Conservation (phyloP, 2,797 vertebrate genomes). For the Aselliscus stoliczkanus region DNA sequence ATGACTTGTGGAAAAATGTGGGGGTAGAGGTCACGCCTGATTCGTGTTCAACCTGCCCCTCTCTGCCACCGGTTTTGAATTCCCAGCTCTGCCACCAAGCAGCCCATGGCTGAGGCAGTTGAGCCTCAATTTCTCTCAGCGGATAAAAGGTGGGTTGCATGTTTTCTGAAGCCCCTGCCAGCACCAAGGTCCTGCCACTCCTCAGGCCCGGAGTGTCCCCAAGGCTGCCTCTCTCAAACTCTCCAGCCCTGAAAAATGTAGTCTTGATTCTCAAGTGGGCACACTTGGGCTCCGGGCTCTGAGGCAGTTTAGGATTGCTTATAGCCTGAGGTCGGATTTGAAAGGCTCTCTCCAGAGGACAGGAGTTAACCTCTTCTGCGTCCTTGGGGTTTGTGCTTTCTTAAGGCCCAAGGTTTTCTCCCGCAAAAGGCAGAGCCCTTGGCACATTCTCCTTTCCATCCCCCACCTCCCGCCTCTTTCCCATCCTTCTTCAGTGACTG, state of each 20-base stretch:
- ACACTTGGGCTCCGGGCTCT: background rate
- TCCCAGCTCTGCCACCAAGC: background rate
- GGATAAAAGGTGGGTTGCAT: background rate
- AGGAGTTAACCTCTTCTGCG: background rate
- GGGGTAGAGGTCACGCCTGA: background rate
- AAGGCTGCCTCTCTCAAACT: background rate
- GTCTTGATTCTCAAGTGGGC: background rate
- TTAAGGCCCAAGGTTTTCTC: background rate
- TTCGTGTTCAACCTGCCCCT: background rate
- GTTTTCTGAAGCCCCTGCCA: background rate
- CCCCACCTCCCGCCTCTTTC: background rate
- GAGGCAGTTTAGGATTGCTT: background rate
- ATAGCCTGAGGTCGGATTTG: conserved; percentile 6
- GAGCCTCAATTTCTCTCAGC: background rate
- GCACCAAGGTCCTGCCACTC: background rate
- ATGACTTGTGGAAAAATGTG: background rate
- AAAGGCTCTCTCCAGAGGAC: conserved; percentile 26
- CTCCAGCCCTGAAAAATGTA: background rate
- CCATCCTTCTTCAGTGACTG: background rate
- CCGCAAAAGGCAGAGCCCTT: background rate
- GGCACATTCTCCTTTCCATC: background rate
- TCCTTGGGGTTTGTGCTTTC: background rate
- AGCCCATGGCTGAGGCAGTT: background rate
- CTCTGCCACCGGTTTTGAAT: background rate
- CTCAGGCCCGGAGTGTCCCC: background rate